phyloP scores from a whole-genome alignment of 2,888 invertebrate genomes.

The Lithophane leautieri region DNA sequence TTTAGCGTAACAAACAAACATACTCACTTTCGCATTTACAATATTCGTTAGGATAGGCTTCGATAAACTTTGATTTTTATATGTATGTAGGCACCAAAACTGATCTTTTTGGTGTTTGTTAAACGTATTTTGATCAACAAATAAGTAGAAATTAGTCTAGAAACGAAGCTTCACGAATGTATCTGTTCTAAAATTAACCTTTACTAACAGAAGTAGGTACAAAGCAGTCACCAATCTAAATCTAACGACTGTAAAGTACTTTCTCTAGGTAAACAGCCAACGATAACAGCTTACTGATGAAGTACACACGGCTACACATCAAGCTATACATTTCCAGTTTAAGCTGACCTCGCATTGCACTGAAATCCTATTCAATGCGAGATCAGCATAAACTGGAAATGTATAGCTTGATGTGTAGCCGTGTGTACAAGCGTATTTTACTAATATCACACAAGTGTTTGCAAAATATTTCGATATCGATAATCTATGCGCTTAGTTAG shows the following conservation, averaged over 20 bases:
- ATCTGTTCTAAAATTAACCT: constrained; percentile 29
- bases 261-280: neutral
- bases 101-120: neutral
- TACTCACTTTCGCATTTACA: too few species aligned
- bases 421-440: neutral
- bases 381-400: too few species aligned
- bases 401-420: too few species aligned
- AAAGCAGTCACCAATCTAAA: neutral
- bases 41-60: neutral
- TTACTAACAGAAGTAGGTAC: neutral
- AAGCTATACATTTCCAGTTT: too few species aligned
- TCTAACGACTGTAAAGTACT: neutral
- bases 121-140: neutral
- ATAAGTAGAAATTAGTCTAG: neutral
- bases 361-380: too few species aligned
- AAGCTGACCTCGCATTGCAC: too few species aligned
- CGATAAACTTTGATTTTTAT: neutral
- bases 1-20: too few species aligned
- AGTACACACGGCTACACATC: too few species aligned
- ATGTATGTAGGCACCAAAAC: neutral
- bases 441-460: neutral
- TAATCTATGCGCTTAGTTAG: constrained; percentile 4
- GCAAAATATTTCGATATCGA: neutral
- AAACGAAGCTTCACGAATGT: constrained; percentile 1
- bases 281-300: constrained; percentile 8